Conservation (phyloP, 2,888 invertebrate genomes). For the Microchrysa polita region DNA sequence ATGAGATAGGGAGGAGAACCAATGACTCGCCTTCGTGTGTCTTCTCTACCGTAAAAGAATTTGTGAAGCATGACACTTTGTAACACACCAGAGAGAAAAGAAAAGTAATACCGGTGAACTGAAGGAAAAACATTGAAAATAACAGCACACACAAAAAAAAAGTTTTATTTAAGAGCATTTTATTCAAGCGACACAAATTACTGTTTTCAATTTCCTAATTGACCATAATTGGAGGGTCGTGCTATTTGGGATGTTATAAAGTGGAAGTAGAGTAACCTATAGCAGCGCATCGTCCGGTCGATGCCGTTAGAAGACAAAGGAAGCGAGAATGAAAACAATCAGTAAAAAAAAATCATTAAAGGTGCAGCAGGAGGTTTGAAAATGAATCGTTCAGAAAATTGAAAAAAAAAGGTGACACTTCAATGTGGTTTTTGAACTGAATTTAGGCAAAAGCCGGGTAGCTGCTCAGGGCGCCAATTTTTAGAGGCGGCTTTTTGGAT, state of each 20-base stretch:
- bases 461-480: no score
- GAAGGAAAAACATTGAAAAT: constrained; percentile 23
- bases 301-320: no score
- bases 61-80: constrained; percentile 38
- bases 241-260: constrained; percentile 38
- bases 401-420: no score
- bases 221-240: constrained; percentile 40
- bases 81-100: constrained; percentile 11
- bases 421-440: no score
- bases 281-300: no score
- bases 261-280: constrained; percentile 2
- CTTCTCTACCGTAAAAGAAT: constrained; percentile 15
- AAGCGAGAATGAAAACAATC: background rate
- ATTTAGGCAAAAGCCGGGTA: no score
- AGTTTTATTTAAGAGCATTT: constrained; percentile 41
- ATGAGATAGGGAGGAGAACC: no score
- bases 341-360: background rate
- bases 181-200: constrained; percentile 42
- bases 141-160: constrained; percentile 13
- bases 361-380: no score
- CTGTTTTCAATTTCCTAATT: constrained; percentile 42
- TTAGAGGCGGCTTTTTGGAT: no score
- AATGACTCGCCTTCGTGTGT: background rate
- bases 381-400: no score
- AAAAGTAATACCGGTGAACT: background rate